phyloP scores from a whole-genome alignment of 2,113 vertebrate species.

The Sialia sialis region DNA sequence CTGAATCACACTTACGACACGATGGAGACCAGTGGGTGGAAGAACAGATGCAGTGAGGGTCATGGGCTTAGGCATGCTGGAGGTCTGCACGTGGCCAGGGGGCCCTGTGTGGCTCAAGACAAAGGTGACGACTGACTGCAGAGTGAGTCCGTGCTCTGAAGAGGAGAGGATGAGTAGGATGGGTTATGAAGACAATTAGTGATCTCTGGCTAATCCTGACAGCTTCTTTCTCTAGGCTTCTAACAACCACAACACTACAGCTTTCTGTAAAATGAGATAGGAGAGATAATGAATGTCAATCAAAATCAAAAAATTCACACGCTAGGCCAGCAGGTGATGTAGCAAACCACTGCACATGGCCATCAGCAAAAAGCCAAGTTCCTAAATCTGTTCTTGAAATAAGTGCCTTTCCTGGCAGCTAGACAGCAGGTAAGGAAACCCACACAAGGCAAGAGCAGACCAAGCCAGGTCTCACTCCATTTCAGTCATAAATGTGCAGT shows the following conservation, averaged over 20 bases:
- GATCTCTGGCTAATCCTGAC: neutral
- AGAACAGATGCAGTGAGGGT: conserved; percentile 42
- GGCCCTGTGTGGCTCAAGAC: neutral
- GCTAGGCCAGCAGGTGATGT: neutral
- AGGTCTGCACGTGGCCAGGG: neutral
- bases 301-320: neutral
- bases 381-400: neutral
- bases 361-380: neutral
- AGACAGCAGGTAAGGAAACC: neutral
- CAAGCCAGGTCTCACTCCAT: neutral
- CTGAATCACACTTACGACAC: conserved; percentile 40
- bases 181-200: neutral
- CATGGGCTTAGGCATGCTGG: conserved; percentile 45
- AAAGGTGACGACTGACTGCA: conserved; percentile 41
- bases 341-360: neutral
- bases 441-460: neutral
- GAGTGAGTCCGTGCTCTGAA: neutral
- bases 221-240: neutral
- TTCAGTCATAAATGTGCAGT: neutral
- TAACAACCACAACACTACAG: neutral
- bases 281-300: neutral
- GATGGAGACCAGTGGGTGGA: conserved; percentile 54
- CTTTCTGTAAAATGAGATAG: neutral
- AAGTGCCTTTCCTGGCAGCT: neutral
- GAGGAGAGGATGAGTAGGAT: conserved; percentile 7